phyloP scores from a whole-genome alignment of 1,140 invertebrate species.

The Stegodyphus mimosarum region DNA sequence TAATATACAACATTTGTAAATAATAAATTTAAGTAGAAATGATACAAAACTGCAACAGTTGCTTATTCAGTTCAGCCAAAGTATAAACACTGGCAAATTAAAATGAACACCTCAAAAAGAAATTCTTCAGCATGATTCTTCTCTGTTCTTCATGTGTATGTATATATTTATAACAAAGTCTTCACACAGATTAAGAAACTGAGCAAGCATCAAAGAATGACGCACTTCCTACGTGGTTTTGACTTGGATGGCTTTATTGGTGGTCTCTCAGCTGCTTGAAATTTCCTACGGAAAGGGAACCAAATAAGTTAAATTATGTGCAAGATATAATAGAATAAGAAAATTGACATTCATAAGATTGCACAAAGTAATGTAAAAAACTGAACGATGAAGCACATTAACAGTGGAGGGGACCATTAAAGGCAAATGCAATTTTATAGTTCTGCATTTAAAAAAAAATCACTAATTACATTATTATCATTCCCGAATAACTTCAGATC shows the following conservation, averaged over 20 bases:
- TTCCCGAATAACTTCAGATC: too few species aligned
- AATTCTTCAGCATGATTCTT: slow-evolving; percentile 24
- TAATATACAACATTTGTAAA: slow-evolving; percentile 42
- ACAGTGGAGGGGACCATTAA: too few species aligned
- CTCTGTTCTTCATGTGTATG: slow-evolving; percentile 9
- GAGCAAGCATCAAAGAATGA: slow-evolving; percentile 18
- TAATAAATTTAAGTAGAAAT: slow-evolving; percentile 49
- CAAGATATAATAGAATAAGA: neutral
- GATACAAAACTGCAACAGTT: slow-evolving; percentile 33
- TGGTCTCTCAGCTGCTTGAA: slow-evolving; percentile 87
- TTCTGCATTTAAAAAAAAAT: too few species aligned
- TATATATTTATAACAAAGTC: slow-evolving; percentile 12
- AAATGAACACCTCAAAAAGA: slow-evolving; percentile 39
- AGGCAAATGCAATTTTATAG: too few species aligned
- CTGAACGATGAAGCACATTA: too few species aligned
- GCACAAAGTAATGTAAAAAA: too few species aligned
- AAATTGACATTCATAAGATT: too few species aligned
- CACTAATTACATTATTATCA: too few species aligned
- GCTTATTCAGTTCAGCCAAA: slow-evolving; percentile 9
- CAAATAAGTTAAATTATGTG: neutral
- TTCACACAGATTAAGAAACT: slow-evolving; percentile 1
- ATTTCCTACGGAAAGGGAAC: slow-evolving; percentile 72
- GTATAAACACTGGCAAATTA: slow-evolving; percentile 18
- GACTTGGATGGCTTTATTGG: slow-evolving; percentile 78
- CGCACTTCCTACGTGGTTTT: slow-evolving; percentile 65